A percentile compares a stretch with the other conserved stretches of the same genome.
Evolutionary conservation across 2,113 vertebrate genomes (phyloP).

Genomic region (Brienomyrus longianalis): DNA sequence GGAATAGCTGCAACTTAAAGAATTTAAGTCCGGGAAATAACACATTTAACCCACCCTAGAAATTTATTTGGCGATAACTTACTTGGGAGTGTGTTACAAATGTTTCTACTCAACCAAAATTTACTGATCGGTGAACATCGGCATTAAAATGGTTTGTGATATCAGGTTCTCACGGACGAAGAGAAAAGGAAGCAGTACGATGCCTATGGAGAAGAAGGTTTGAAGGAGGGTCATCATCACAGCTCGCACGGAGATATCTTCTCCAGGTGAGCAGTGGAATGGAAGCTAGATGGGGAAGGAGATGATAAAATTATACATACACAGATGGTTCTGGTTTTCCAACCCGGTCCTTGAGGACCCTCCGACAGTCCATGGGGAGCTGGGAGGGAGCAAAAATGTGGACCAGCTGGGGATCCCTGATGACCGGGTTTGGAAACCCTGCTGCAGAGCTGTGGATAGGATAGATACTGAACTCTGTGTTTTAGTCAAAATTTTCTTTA

Average conservation of each 20-base stretch:
- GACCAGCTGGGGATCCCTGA: background rate
- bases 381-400: background rate
- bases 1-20: background rate
- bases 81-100: background rate
- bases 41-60: background rate
- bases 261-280: conserved; percentile 74
- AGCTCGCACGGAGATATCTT: conserved; percentile 94
- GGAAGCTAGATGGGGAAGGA: background rate
- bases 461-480: background rate
- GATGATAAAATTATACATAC: background rate
- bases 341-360: background rate
- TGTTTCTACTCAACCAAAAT: background rate
- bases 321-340: background rate
- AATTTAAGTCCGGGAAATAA: background rate
- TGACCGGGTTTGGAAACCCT: background rate
- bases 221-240: conserved; percentile 87
- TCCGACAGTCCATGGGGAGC: background rate
- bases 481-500: background rate
- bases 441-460: background rate
- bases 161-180: conserved; percentile 88
- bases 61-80: background rate
- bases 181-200: conserved; percentile 97
- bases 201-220: conserved; percentile 83
- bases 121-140: background rate
- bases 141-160: background rate